Percentiles rank a stretch among this genome's conserved stretches.
These are phyloP conservation scores for Phoxinus dragarum DNA, from an alignment of 2,797 vertebrate species.

Conservation along the genomic window DNA sequence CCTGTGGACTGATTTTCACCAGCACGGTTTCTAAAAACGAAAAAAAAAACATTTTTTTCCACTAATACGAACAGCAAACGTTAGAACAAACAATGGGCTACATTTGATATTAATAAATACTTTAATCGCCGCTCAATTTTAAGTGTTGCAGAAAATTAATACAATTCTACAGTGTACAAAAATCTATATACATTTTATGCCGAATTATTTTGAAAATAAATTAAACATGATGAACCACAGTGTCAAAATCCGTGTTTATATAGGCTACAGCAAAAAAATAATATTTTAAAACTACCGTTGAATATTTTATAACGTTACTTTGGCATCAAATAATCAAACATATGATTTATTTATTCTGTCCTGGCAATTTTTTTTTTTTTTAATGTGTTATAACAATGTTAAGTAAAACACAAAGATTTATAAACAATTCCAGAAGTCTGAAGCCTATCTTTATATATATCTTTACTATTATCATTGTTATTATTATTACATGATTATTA, in stretches of 20 bases:
- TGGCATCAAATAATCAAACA: background rate
- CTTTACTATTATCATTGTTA: slow-evolving; percentile 36
- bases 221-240: background rate
- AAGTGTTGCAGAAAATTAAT: background rate
- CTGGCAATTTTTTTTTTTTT: background rate
- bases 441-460: slow-evolving; percentile 30
- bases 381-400: background rate
- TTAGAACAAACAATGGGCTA: background rate
- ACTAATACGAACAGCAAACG: background rate
- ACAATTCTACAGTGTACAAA: background rate
- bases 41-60: background rate
- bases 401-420: slow-evolving; percentile 7
- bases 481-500: slow-evolving; percentile 29
- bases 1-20: slow-evolving; percentile 64
- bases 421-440: slow-evolving; percentile 7
- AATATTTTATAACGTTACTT: background rate
- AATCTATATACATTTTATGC: background rate
- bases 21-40: slow-evolving; percentile 15
- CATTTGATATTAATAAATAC: background rate
- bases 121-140: background rate
- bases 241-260: background rate
- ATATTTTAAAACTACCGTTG: background rate
- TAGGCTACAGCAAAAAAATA: background rate
- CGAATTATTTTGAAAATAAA: background rate
- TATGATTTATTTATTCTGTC: background rate